A percentile compares a stretch with the other conserved stretches of the same genome.
These are phyloP conservation scores for Periplaneta americana DNA, from an alignment of 1,140 invertebrate genomes.

Conservation along the genomic window DNA sequence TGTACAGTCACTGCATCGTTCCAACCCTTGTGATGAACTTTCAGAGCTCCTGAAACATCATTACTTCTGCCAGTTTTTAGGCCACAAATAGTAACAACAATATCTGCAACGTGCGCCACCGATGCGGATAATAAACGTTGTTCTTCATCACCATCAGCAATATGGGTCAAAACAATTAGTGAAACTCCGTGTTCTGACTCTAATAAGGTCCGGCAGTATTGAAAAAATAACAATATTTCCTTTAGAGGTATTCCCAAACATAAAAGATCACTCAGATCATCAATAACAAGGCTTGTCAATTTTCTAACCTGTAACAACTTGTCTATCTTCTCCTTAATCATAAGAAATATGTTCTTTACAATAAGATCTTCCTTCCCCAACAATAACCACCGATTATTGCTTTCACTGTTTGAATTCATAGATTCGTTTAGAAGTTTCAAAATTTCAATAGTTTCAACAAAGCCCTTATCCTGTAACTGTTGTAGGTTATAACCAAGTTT, in stretches of 20 bases:
- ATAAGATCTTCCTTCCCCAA: constrained; percentile 32
- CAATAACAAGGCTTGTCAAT: constrained; percentile 51
- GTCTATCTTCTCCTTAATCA: constrained; percentile 17
- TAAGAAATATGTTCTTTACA: constrained; percentile 1
- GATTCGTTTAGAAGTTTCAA: constrained; percentile 41
- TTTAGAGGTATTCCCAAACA: constrained; percentile 49
- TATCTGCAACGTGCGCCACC: constrained; percentile 53
- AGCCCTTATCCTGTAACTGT: constrained; percentile 44
- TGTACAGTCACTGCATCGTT: constrained; percentile 36
- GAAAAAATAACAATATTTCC: constrained; percentile 46
- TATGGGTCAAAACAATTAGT: constrained; percentile 8
- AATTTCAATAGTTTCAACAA: constrained; percentile 48
- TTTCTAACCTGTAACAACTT: constrained; percentile 28
- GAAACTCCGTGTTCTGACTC: background rate
- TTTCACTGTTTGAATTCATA: constrained; percentile 6
- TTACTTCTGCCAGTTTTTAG: constrained; percentile 58
- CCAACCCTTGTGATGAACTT: constrained; percentile 39
- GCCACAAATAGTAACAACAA: constrained; percentile 53
- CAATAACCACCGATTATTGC: constrained; percentile 17
- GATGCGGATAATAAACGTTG: constrained; percentile 42
- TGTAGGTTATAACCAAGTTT: constrained; percentile 64
- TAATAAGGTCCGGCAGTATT: constrained; percentile 10
- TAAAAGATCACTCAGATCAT: constrained; percentile 62
- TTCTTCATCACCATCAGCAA: constrained; percentile 3
- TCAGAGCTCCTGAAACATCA: constrained; percentile 60